phyloP scores from a whole-genome alignment of 2,113 vertebrate genomes.

The Leuciscus idus region DNA sequence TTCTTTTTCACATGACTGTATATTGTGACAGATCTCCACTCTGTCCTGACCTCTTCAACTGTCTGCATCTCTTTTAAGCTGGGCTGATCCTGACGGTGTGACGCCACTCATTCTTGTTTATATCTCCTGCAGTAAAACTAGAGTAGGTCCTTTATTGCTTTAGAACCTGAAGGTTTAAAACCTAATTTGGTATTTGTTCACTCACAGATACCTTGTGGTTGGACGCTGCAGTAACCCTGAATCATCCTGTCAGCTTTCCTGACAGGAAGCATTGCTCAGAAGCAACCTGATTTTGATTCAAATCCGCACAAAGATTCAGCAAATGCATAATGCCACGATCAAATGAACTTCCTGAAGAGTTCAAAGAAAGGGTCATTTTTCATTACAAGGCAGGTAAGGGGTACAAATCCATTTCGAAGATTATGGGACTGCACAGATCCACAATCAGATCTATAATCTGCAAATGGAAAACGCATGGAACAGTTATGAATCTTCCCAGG shows the following conservation, averaged over 20 bases:
- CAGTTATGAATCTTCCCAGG: slow-evolving; percentile 18
- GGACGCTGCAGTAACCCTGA: neutral
- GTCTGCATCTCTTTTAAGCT: neutral
- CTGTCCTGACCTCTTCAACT: neutral
- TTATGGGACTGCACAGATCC: neutral
- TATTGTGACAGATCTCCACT: too few species aligned
- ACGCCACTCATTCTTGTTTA: neutral
- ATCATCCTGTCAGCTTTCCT: neutral
- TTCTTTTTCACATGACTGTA: too few species aligned
- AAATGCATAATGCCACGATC: slow-evolving; percentile 31
- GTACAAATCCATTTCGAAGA: slow-evolving; percentile 29
- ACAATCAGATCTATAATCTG: slow-evolving; percentile 28
- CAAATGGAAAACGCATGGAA: slow-evolving; percentile 25
- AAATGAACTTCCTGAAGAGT: slow-evolving; percentile 9
- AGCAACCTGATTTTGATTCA: neutral
- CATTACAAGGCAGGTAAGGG: slow-evolving; percentile 25
- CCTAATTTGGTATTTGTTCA: neutral
- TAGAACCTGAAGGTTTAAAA: neutral
- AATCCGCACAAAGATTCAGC: neutral
- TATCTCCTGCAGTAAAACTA: neutral
- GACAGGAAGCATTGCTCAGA: neutral
- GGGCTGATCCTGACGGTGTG: neutral
- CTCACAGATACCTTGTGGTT: neutral
- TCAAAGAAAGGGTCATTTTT: slow-evolving; percentile 1
- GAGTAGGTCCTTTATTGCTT: neutral